Evolutionary conservation across 2,113 vertebrate genomes (phyloP).

Genomic region (Morone saxatilis): DNA sequence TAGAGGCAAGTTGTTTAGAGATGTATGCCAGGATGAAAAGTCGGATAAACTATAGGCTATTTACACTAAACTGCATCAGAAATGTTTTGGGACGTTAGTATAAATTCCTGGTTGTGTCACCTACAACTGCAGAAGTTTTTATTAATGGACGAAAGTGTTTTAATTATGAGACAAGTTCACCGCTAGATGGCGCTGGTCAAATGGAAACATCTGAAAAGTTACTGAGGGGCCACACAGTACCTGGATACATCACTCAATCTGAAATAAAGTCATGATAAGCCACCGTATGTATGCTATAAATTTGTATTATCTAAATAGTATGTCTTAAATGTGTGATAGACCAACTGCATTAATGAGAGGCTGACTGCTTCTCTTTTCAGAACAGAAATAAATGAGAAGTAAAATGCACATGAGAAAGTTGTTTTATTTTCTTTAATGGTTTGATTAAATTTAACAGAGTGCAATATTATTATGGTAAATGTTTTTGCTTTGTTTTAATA

Average conservation of each 20-base stretch:
- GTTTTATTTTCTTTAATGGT: neutral
- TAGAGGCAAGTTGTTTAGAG: neutral
- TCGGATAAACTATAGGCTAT: neutral
- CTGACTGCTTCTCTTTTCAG: neutral
- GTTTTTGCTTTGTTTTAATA: neutral
- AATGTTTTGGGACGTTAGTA: neutral
- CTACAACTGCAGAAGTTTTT: slow-evolving; percentile 4
- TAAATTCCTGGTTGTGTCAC: neutral
- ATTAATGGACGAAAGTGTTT: slow-evolving; percentile 4
- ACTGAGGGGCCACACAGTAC: slow-evolving; percentile 1
- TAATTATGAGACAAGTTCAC: slow-evolving; percentile 6
- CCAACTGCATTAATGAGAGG: neutral
- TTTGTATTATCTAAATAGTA: neutral
- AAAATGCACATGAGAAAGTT: neutral
- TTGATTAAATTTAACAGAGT: neutral
- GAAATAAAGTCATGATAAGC: neutral
- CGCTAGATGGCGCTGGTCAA: slow-evolving; percentile 77
- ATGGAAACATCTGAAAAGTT: slow-evolving; percentile 41
- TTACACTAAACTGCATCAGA: neutral
- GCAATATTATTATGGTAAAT: neutral
- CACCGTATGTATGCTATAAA: too few species aligned
- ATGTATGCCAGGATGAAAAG: neutral
- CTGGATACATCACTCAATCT: slow-evolving; percentile 14
- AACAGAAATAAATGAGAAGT: neutral
- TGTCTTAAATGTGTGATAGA: neutral